These are phyloP conservation scores for Leptoteleia sp. DNA, from an alignment of 1,140 invertebrate species.

Conservation along the genomic window DNA sequence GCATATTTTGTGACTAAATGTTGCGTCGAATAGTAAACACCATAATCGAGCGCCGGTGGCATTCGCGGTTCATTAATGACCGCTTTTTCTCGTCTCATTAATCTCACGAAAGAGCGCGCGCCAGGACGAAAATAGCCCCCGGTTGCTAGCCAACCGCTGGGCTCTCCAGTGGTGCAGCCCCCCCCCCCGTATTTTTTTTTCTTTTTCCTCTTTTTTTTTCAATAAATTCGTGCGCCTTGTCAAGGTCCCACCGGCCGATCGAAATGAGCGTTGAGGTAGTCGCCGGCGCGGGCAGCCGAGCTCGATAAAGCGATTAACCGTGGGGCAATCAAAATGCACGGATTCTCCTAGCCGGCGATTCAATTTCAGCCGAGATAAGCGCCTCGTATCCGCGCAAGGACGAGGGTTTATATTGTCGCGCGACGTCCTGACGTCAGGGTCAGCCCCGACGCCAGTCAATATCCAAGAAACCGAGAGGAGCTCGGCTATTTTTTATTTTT, in stretches of 20 bases:
- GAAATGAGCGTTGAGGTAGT: conserved; percentile 23
- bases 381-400: conserved; percentile 38
- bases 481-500: conserved; percentile 13
- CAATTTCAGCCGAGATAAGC: conserved; percentile 19
- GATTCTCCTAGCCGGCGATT: conserved; percentile 9
- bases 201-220: too few species aligned
- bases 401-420: conserved; percentile 44
- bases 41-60: conserved; percentile 50
- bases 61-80: conserved; percentile 37
- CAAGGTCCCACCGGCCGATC: conserved; percentile 28
- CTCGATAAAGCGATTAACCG: conserved; percentile 21
- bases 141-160: conserved; percentile 11
- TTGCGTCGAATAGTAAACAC: conserved; percentile 67
- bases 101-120: conserved; percentile 2
- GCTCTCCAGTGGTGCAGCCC: background rate
- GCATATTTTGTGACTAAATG: conserved; percentile 68
- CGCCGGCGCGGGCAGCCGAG: background rate
- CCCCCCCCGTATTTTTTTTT: too few species aligned
- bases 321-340: conserved; percentile 3
- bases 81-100: conserved; percentile 24
- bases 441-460: conserved; percentile 21
- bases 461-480: conserved; percentile 10
- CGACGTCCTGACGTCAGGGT: conserved; percentile 21
- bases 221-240: conserved; percentile 27
- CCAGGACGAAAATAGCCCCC: conserved; percentile 29